Evolutionary conservation across 2,797 vertebrate species (phyloP).

Genomic region (Phyllotis vaccarum): DNA sequence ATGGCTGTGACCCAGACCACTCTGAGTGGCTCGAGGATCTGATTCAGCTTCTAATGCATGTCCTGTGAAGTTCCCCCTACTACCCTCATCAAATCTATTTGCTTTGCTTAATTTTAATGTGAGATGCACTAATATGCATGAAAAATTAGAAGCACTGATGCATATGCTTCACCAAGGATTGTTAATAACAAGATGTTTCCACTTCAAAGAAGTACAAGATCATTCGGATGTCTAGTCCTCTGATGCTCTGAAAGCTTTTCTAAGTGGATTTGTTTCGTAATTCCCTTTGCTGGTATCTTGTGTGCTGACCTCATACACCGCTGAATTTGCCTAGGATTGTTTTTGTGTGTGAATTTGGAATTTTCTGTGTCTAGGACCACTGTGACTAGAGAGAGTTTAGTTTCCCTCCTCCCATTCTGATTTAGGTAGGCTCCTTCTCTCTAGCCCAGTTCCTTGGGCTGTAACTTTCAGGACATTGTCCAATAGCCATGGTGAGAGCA

Average conservation of each 20-base stretch:
- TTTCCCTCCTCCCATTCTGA: background rate
- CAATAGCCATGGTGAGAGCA: background rate
- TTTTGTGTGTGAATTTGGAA: background rate
- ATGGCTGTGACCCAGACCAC: background rate
- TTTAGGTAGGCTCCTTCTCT: background rate
- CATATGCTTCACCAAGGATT: background rate
- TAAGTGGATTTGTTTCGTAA: background rate
- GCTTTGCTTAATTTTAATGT: conserved; percentile 53
- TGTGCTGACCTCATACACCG: background rate
- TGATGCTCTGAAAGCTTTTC: background rate
- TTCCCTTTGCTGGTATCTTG: background rate
- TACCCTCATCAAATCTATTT: background rate
- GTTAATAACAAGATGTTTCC: conserved; percentile 65
- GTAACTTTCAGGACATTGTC: rapidly evolving
- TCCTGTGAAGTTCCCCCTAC: background rate
- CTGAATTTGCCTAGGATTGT: background rate
- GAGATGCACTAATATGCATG: conserved; percentile 2
- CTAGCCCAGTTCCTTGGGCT: background rate
- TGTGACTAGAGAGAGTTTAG: background rate
- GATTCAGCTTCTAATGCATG: background rate
- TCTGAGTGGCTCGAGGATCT: background rate
- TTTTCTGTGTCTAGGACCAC: background rate
- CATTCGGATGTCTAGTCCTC: background rate
- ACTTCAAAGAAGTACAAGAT: conserved; percentile 30
- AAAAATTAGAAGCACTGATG: conserved; percentile 36